phyloP scores from a whole-genome alignment of 30 jellyfish, hydroid and myxozoan species.

The Cassiopea xamachana region DNA sequence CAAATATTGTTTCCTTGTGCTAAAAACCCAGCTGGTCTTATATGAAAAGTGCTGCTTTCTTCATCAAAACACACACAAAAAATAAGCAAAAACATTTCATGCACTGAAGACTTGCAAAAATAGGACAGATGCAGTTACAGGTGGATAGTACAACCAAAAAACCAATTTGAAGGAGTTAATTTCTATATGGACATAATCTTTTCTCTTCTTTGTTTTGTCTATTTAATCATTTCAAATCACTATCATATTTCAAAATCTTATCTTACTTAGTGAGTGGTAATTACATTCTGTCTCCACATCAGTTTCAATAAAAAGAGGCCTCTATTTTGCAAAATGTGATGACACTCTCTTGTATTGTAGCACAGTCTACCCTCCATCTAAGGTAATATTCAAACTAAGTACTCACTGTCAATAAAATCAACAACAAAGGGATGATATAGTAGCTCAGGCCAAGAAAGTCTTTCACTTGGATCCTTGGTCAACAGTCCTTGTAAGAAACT shows the following conservation, averaged over 20 bases:
- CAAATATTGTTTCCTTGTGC: too few relatives aligned
- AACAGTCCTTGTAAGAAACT: constrained; percentile 90
- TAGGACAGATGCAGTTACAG: too few relatives aligned
- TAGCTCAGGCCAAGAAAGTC: constrained; percentile 97
- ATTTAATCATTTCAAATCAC: too few relatives aligned
- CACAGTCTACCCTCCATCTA: neutral
- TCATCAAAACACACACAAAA: too few relatives aligned
- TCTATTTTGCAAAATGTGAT: neutral
- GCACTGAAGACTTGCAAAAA: too few relatives aligned
- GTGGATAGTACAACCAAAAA: too few relatives aligned
- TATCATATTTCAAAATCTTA: neutral
- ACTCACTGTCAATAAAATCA: constrained; percentile 79
- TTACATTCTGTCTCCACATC: neutral
- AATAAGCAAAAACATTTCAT: too few relatives aligned
- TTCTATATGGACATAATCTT: too few relatives aligned
- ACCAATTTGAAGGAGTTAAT: too few relatives aligned
- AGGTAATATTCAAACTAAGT: neutral
- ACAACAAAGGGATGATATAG: constrained; percentile 87
- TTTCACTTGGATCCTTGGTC: constrained; percentile 88
- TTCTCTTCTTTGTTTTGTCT: neutral
- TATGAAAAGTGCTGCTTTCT: too few relatives aligned
- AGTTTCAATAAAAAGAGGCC: neutral
- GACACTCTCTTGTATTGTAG: neutral
- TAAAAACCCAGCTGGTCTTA: too few relatives aligned
- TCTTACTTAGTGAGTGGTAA: neutral